Evolutionary conservation across 2,797 vertebrate genomes (phyloP).

Genomic region (Rhodeus uyekii): DNA sequence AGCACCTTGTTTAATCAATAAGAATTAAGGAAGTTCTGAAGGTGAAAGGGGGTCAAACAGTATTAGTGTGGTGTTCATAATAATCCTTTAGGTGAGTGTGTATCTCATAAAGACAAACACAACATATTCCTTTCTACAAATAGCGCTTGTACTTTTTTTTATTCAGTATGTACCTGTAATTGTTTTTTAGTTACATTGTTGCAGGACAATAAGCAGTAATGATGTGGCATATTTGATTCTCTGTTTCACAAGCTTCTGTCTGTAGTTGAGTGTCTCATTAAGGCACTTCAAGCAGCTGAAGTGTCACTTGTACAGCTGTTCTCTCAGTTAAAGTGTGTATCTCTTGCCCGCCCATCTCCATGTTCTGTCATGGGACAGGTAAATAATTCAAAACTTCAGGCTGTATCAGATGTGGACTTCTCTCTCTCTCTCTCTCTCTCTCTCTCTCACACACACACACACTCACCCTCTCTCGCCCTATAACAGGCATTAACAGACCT

Average conservation of each 20-base stretch:
- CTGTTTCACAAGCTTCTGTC: neutral
- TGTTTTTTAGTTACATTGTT: neutral
- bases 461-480: slow-evolving; percentile 54
- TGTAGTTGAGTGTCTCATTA: slow-evolving; percentile 1
- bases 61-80: no score
- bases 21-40: no score
- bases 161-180: neutral
- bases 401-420: slow-evolving; percentile 69
- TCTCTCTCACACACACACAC: no score
- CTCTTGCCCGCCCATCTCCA: slow-evolving; percentile 49
- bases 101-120: neutral
- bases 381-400: slow-evolving; percentile 72
- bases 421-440: slow-evolving; percentile 39
- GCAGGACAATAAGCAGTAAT: neutral
- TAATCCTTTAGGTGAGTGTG: no score
- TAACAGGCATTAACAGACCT: slow-evolving; percentile 60
- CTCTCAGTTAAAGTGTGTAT: slow-evolving; percentile 27
- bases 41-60: no score
- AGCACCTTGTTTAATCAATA: no score
- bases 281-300: slow-evolving; percentile 32
- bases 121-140: neutral
- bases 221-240: neutral
- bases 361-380: slow-evolving; percentile 76
- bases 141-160: neutral
- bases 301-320: slow-evolving; percentile 12